phyloP scores from a whole-genome alignment of 2,113 vertebrate species.

The Ameiurus melas region DNA sequence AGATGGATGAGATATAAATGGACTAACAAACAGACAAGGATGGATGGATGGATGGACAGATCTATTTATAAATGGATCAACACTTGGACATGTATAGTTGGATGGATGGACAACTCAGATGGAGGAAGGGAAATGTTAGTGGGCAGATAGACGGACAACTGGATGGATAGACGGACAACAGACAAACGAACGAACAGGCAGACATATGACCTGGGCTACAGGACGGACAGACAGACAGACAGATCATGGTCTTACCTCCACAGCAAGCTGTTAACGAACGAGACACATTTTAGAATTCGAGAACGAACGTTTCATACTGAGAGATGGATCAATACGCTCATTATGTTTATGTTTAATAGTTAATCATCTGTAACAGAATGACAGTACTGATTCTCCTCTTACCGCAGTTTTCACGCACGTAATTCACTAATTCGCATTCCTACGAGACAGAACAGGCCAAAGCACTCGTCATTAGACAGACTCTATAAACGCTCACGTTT shows the following conservation, averaged over 20 bases:
- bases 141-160: background rate
- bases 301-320: background rate
- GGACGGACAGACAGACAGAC: background rate
- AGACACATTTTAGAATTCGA: constrained; percentile 12
- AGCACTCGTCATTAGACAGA: background rate
- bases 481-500: background rate
- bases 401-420: constrained; percentile 81
- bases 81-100: background rate
- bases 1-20: background rate
- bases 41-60: background rate
- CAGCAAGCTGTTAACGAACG: constrained; percentile 67
- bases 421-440: constrained; percentile 83
- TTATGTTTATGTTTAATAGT: background rate
- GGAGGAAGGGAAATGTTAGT: background rate
- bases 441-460: constrained; percentile 48
- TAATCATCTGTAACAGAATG: background rate
- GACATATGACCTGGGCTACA: background rate
- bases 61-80: background rate
- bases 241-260: constrained; percentile 58
- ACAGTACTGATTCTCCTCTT: constrained; percentile 60
- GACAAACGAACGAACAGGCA: too few relatives aligned
- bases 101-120: background rate
- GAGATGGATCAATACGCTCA: background rate
- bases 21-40: background rate
- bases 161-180: background rate